phyloP scores from a whole-genome alignment of 1,140 invertebrate species.

The Arctopsyche grandis region DNA sequence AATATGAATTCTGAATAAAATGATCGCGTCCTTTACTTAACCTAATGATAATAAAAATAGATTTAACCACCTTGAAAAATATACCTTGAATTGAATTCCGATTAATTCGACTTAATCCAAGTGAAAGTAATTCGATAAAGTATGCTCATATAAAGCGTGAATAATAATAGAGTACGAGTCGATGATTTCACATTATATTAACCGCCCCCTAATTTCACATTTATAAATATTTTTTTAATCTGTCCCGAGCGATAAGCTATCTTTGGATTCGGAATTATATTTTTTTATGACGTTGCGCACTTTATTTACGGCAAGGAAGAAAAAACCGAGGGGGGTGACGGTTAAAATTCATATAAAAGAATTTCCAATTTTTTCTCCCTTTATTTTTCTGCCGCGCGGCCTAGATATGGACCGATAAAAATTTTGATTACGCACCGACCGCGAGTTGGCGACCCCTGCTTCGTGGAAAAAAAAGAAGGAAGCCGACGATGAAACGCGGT shows the following conservation, averaged over 20 bases:
- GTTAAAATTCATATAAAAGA: constrained; percentile 35
- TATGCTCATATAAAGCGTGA: too few species aligned
- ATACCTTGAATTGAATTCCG: too few species aligned
- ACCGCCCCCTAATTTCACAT: too few species aligned
- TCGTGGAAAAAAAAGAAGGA: constrained; percentile 38
- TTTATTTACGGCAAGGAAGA: too few species aligned
- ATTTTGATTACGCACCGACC: constrained; percentile 39
- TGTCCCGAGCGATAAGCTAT: constrained; percentile 6
- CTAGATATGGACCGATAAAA: constrained; percentile 45
- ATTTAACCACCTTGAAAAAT: too few species aligned
- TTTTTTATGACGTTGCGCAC: constrained; percentile 15
- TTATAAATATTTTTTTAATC: constrained; percentile 28
- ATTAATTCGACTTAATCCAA: too few species aligned
- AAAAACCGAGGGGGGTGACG: background rate
- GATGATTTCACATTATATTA: too few species aligned
- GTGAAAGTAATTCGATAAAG: too few species aligned
- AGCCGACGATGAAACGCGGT: constrained; percentile 52
- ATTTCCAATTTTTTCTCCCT: constrained; percentile 33
- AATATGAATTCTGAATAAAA: too few species aligned
- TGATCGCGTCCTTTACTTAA: too few species aligned
- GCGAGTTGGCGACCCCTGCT: background rate
- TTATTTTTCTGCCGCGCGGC: background rate
- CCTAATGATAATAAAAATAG: too few species aligned
- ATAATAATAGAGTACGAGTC: too few species aligned
- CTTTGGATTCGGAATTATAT: background rate